Evolutionary conservation across 2,797 vertebrate species (phyloP), one percentile per base, ranked within the genome.

Genomic region (Serranus cabrilla): DNA sequence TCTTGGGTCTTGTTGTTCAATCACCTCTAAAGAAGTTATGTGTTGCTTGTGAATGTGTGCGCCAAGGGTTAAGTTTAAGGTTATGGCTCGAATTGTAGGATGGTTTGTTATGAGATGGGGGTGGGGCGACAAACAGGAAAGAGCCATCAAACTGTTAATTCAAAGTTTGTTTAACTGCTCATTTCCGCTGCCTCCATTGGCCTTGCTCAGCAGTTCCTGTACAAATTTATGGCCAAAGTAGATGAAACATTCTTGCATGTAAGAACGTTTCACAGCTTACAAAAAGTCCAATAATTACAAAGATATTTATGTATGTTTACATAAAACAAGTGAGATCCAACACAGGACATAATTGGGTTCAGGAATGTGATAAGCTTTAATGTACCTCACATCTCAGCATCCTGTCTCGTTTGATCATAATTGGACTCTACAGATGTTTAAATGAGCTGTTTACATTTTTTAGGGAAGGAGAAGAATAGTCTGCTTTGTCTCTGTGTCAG

Each of bases 81-180:
- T 42, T 27, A 43, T n/a, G 58, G 13, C 17, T 43, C 12, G 46
- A 58, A 52, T n/a, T 27, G 16, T 42, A 43, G 47, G 18, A 20
- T 45, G 54, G 16, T 42, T 46, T 34, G 50, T 37, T 27, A 64
- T 40, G 64, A 64, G 67, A 64, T 18, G 54, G n/a, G 6, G 64
- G 11, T 34, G 49, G 58, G 21, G 13, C 0, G 4, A 27, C 58
- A 71, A 75, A 84, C 78, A 86, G 81, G 71, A 83, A 86, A 67
- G 20, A 51, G 27, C 46, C 54, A 47, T 82, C 31, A 68, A 65
- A 66, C 67, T 73, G 73, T 80, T 84, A 71, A 85, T 81, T 82
- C 61, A 78, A 45, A 47, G 58, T 77, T 70, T 75, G 74, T 75
- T 77, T 77, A 89, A 76, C 76, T 84, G 39, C 65, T 75, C 34